Evolutionary conservation across 2,797 vertebrate species (phyloP).

Genomic region (Tauraco hartlaubi): DNA sequence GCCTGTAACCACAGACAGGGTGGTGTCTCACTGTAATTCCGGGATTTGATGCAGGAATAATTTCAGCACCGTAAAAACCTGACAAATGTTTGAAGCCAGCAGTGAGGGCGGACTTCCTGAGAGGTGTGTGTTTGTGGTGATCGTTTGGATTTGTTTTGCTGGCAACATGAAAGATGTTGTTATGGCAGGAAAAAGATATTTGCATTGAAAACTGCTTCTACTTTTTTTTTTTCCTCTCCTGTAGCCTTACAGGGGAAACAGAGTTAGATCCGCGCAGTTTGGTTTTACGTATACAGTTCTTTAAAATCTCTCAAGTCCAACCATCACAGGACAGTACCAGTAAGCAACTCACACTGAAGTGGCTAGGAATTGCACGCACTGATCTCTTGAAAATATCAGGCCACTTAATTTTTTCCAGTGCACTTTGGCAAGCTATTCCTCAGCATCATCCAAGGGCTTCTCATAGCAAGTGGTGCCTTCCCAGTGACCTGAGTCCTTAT

Average conservation of each 20-base stretch:
- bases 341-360: neutral
- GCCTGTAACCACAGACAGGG: slow-evolving; percentile 10
- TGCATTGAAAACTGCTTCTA: neutral
- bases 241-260: neutral
- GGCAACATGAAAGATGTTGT: neutral
- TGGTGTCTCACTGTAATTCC: slow-evolving; percentile 13
- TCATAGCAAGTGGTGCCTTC: neutral
- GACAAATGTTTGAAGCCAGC: neutral
- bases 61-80: slow-evolving; percentile 11
- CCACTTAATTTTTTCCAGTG: neutral
- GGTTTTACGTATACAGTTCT: neutral
- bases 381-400: neutral
- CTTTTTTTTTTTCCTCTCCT: neutral
- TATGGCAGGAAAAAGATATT: neutral
- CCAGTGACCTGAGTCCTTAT: neutral
- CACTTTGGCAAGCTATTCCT: neutral
- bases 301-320: neutral
- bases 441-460: neutral
- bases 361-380: neutral
- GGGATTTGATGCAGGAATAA: slow-evolving; percentile 26
- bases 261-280: neutral
- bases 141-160: slow-evolving; percentile 9
- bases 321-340: neutral
- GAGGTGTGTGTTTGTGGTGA: slow-evolving; percentile 7
- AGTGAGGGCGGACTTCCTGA: slow-evolving; percentile 9